phyloP scores from a whole-genome alignment of 2,113 vertebrate species.

The Caranx melampygus region DNA sequence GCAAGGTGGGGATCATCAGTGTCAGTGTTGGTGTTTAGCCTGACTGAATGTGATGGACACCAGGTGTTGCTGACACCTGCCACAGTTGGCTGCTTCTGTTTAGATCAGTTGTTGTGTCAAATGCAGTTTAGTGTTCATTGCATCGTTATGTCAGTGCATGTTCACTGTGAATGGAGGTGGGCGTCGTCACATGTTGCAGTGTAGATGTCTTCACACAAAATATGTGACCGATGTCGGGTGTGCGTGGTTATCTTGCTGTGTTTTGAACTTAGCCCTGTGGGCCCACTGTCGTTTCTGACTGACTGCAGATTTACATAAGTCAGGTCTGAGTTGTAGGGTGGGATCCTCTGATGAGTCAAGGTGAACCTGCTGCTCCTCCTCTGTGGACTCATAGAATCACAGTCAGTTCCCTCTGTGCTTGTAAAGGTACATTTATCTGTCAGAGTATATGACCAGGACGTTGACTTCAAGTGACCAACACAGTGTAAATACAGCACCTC shows the following conservation, averaged over 20 bases:
- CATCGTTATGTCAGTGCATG: too few relatives aligned
- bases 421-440: neutral
- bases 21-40: neutral
- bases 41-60: neutral
- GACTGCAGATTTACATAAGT: neutral
- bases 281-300: neutral
- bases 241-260: neutral
- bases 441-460: slow-evolving; percentile 6
- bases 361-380: neutral
- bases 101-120: neutral
- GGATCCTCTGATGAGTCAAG: neutral
- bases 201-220: neutral
- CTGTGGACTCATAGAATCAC: neutral
- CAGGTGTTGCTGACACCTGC: too few relatives aligned
- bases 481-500: slow-evolving; percentile 4
- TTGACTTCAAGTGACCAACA: neutral
- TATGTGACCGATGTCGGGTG: neutral
- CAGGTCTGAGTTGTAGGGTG: neutral
- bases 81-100: too few relatives aligned
- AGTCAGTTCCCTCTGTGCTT: too few relatives aligned
- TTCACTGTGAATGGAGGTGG: too few relatives aligned
- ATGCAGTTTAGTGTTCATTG: neutral
- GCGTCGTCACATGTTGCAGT: neutral
- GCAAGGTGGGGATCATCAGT: too few relatives aligned
- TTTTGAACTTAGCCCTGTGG: neutral